phyloP scores from a whole-genome alignment of 2,797 vertebrate species.

The Macropodus opercularis region DNA sequence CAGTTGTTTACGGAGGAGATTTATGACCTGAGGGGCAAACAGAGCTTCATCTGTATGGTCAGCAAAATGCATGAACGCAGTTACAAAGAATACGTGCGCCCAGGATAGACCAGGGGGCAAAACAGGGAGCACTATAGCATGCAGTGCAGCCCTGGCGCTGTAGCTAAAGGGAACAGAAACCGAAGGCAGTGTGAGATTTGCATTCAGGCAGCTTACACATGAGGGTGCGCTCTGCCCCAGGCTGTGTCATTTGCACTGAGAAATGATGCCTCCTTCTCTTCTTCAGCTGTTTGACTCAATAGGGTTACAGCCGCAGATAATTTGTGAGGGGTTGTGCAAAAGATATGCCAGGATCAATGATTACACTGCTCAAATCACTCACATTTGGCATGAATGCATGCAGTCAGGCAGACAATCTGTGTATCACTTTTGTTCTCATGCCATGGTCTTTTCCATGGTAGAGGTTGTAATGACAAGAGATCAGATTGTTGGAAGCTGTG shows the following conservation, averaged over 20 bases:
- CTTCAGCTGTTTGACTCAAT: slow-evolving; percentile 67
- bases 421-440: slow-evolving; percentile 34
- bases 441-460: slow-evolving; percentile 20
- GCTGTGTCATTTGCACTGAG: slow-evolving; percentile 74
- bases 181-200: slow-evolving; percentile 69
- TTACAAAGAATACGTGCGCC: slow-evolving; percentile 46
- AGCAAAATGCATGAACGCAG: slow-evolving; percentile 38
- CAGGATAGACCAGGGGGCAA: slow-evolving; percentile 45
- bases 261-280: slow-evolving; percentile 65
- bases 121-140: slow-evolving; percentile 39
- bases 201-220: slow-evolving; percentile 62
- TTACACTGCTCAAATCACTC: slow-evolving; percentile 54
- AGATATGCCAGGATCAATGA: slow-evolving; percentile 60
- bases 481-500: slow-evolving; percentile 38
- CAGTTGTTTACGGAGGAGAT: slow-evolving; percentile 49
- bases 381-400: slow-evolving; percentile 46
- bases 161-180: slow-evolving; percentile 57
- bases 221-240: slow-evolving; percentile 52
- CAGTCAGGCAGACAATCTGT: slow-evolving; percentile 26
- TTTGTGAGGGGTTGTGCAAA: slow-evolving; percentile 42
- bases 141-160: slow-evolving; percentile 26
- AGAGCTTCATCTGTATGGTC: slow-evolving; percentile 52
- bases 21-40: slow-evolving; percentile 53
- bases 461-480: slow-evolving; percentile 55
- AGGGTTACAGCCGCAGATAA: slow-evolving; percentile 53